Conservation (phyloP, 2,797 vertebrate species). For the Semotilus atromaculatus region DNA sequence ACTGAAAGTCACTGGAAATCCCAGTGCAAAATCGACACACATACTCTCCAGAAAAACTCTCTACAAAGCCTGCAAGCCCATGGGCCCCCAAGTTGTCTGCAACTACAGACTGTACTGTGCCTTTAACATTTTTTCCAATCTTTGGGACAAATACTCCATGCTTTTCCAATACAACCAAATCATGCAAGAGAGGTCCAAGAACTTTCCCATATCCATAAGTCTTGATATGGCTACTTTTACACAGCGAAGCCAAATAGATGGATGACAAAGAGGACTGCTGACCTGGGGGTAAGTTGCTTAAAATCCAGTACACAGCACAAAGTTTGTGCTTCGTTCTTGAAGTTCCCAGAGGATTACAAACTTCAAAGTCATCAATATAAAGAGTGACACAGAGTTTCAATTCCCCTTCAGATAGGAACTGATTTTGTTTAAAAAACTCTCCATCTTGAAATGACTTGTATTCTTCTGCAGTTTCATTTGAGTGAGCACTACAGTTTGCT, state of each 20-base stretch:
- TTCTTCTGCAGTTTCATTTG: conserved; percentile 27
- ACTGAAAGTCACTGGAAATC: conserved; percentile 29
- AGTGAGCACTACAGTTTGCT: conserved; percentile 24
- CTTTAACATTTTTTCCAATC: too few relatives aligned
- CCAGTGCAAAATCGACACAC: conserved; percentile 26
- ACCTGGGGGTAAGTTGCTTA: conserved; percentile 34
- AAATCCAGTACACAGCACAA: conserved; percentile 34
- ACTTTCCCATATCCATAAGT: conserved; percentile 37
- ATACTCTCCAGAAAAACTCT: conserved; percentile 40
- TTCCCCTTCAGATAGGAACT: conserved; percentile 28
- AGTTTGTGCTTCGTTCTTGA: conserved; percentile 37
- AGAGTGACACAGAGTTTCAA: conserved; percentile 34
- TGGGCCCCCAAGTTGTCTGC: conserved; percentile 19
- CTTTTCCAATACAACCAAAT: conserved; percentile 36
- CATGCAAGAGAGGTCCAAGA: conserved; percentile 30
- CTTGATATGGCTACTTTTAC: conserved; percentile 30
- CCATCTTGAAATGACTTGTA: conserved; percentile 41
- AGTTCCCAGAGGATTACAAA: conserved; percentile 40
- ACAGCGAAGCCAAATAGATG: conserved; percentile 35
- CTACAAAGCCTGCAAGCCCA: conserved; percentile 39
- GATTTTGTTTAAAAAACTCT: conserved; percentile 35
- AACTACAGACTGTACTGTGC: too few relatives aligned
- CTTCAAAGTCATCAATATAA: conserved; percentile 13
- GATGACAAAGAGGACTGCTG: conserved; percentile 33
- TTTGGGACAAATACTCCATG: conserved; percentile 39